Evolutionary conservation across 2,888 invertebrate species (phyloP).

Genomic region (Pheosia tremula): DNA sequence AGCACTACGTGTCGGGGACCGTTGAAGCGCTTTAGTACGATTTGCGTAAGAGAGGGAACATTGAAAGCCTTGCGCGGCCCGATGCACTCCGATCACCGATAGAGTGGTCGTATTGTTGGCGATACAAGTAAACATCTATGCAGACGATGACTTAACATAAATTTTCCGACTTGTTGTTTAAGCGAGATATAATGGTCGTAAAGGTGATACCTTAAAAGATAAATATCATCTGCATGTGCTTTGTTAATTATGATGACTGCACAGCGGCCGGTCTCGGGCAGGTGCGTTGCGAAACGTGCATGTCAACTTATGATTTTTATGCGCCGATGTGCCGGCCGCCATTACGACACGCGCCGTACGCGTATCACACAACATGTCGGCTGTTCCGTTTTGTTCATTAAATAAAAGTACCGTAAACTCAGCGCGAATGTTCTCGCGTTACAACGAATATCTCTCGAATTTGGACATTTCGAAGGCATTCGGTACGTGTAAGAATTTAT

Average conservation of each 20-base stretch:
- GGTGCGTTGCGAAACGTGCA: slow-evolving; percentile 66
- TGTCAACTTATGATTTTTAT: slow-evolving; percentile 72
- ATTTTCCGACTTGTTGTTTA: neutral
- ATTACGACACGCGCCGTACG: slow-evolving; percentile 66
- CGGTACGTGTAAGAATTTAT: too few relatives aligned
- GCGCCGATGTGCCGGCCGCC: slow-evolving; percentile 60
- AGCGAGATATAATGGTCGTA: slow-evolving; percentile 25
- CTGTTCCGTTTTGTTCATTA: slow-evolving; percentile 47
- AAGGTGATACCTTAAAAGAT: slow-evolving; percentile 32
- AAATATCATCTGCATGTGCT: slow-evolving; percentile 30
- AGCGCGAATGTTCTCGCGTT: slow-evolving; percentile 39
- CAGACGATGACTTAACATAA: neutral
- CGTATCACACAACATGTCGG: slow-evolving; percentile 61
- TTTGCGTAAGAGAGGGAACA: slow-evolving; percentile 58
- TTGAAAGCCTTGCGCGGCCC: slow-evolving; percentile 46
- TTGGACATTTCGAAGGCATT: slow-evolving; percentile 34
- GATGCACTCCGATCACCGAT: slow-evolving; percentile 40
- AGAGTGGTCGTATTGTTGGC: slow-evolving; percentile 9
- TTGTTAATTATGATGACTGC: slow-evolving; percentile 17
- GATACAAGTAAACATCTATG: neutral
- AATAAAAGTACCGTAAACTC: slow-evolving; percentile 33
- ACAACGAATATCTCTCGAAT: slow-evolving; percentile 36
- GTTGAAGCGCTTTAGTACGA: slow-evolving; percentile 37
- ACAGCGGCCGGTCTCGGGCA: slow-evolving; percentile 43
- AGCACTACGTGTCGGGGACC: slow-evolving; percentile 37